phyloP scores from a whole-genome alignment of 2,113 vertebrate species.

The Alaudala cheleensis region DNA sequence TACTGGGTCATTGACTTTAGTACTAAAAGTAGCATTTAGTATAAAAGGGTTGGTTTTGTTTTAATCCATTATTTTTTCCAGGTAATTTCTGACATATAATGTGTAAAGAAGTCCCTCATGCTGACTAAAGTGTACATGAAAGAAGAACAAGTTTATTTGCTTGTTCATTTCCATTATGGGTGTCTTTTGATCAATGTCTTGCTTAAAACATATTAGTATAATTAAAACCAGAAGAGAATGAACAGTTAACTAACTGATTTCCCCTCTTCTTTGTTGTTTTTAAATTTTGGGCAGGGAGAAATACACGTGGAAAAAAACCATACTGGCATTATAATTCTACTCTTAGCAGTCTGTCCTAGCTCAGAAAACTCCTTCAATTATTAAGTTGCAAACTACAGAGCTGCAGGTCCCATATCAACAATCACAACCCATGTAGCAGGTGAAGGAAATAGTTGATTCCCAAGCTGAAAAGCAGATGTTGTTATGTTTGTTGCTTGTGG shows the following conservation, averaged over 20 bases:
- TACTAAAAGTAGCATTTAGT: not conserved
- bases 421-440: not conserved
- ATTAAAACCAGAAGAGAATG: not conserved
- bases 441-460: not conserved
- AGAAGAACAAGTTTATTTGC: not conserved
- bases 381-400: not conserved
- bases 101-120: not conserved
- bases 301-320: not conserved
- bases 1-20: not conserved
- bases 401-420: not conserved
- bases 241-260: not conserved
- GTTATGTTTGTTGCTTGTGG: not conserved
- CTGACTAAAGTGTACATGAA: not conserved
- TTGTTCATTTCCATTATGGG: not conserved
- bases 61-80: not conserved
- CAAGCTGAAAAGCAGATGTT: not conserved
- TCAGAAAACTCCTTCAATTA: not conserved
- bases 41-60: not conserved
- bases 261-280: not conserved
- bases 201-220: not conserved
- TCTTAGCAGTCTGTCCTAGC: not conserved
- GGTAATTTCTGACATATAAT: not conserved
- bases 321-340: not conserved
- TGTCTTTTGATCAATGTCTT: accelerated
- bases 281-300: not conserved